These are phyloP conservation scores for Clarias fuscus DNA, from an alignment of 2,797 vertebrate species.

Conservation along the genomic window DNA sequence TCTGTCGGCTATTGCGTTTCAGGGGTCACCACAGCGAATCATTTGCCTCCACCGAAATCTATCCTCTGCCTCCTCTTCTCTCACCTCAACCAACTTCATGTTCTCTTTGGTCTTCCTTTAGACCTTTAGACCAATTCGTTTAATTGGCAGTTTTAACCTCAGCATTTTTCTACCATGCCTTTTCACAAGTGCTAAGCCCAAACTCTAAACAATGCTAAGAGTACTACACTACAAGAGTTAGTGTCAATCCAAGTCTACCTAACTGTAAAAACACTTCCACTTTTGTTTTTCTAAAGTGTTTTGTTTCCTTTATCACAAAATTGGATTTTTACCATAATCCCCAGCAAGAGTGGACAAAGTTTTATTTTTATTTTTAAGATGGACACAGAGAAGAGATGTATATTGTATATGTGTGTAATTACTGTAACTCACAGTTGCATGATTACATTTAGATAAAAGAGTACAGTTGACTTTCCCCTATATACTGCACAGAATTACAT, in stretches of 20 bases:
- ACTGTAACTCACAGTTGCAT: background rate
- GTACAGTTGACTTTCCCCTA: background rate
- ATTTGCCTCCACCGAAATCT: too few relatives aligned
- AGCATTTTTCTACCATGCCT: background rate
- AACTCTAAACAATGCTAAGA: background rate
- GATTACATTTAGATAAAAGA: background rate
- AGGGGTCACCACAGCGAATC: too few relatives aligned
- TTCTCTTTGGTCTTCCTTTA: too few relatives aligned
- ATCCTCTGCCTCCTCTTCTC: too few relatives aligned
- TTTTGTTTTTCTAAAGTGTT: background rate
- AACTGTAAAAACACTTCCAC: background rate
- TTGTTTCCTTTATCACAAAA: background rate
- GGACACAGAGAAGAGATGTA: background rate
- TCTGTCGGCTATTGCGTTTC: too few relatives aligned
- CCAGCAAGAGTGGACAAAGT: background rate
- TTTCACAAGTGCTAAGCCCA: background rate
- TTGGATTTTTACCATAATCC: background rate
- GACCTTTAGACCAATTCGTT: too few relatives aligned
- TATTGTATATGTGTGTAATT: background rate
- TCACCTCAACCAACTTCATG: too few relatives aligned
- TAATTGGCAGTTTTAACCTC: too few relatives aligned
- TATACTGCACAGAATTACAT: background rate
- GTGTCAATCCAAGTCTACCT: background rate
- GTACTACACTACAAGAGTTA: background rate
- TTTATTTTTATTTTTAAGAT: background rate